Base-by-base conservation (phyloP, 2,797 vertebrate species). In the Sebastes elongatus region DNA sequence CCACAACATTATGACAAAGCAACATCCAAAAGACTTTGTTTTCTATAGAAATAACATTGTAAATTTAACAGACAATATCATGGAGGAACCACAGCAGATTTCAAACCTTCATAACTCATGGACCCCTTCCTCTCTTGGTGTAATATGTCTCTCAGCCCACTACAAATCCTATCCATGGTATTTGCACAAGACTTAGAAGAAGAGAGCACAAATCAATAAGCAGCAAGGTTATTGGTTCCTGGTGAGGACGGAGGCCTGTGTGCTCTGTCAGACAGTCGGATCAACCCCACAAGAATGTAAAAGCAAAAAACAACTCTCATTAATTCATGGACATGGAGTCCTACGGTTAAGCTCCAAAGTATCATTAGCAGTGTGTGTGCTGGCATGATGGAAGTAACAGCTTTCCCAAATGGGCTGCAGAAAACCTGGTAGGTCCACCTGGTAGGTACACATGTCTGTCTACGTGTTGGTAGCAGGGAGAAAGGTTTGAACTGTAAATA, bases 191-290 rank as follows among this genome's bases (percentile, higher is more conserved):
- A 56, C 59, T 79, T 52, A 13, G 28, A 74, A 75, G 57, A 71
- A 63, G 30, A 67, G 38, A 60, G 22, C 23, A 60, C 61, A 81
- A 83, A 86, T 89, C 81, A 86, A 86, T 89, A 73, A 62, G 28
- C 35, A 8, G 38, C 81, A 70, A 74, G 85, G 84, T 86, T 78
- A 71, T 68, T 84, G 7, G 1, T 32, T 57, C 49, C 64, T 56
- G 22, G 63, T 63, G 64, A 76, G 65, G 49, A 82, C 42, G 13
- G n/a, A 52, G 69, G 63, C 33, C 30, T n/a, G 63, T 33, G 7
- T 72, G 49, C 28, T 6, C 57, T 32, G 10, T 42, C 53, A 59
- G 53, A 20, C 23, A 22, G 27, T 16, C 53, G 13, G 30, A 10
- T 68, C 25, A 67, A 59, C 68, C 4, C 53, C 23, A 18, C 27